phyloP scores from a whole-genome alignment of 92 coral and sea anemone genomes.

The Paramuricea clavata region DNA sequence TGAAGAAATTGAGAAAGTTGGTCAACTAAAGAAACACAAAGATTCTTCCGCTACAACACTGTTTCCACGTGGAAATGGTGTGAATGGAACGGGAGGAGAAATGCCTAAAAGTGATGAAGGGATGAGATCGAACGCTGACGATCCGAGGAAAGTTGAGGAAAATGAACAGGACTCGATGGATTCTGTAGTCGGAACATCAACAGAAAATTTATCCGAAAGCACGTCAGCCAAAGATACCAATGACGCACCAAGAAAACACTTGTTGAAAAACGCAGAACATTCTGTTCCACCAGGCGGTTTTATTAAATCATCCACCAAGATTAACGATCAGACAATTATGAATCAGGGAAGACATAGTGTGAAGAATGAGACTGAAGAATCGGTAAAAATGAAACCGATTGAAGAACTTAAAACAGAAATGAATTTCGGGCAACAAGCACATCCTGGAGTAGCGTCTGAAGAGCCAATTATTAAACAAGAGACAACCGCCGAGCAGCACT shows the following conservation, averaged over 20 bases:
- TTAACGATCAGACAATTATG: background rate
- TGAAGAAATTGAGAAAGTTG: conserved; percentile 38
- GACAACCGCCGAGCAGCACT: background rate
- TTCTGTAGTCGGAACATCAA: conserved; percentile 16
- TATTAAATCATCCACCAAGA: background rate
- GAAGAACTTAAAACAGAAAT: background rate
- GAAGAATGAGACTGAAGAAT: background rate
- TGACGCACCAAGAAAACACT: background rate
- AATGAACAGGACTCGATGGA: conserved; percentile 14
- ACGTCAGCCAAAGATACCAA: conserved; percentile 32
- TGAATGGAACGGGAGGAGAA: background rate
- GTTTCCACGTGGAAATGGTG: background rate
- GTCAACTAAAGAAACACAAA: conserved; percentile 30
- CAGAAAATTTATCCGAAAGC: conserved; percentile 27
- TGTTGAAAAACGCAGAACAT: background rate
- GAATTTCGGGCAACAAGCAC: background rate
- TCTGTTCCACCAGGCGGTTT: background rate
- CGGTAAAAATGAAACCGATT: background rate
- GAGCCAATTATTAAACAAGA: background rate
- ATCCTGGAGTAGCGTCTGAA: background rate
- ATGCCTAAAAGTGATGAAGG: background rate
- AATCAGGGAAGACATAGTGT: background rate
- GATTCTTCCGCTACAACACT: background rate
- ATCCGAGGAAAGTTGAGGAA: background rate
- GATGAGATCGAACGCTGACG: background rate